These are phyloP conservation scores for Eublepharis macularius DNA, from an alignment of 2,113 vertebrate species.

Conservation along the genomic window DNA sequence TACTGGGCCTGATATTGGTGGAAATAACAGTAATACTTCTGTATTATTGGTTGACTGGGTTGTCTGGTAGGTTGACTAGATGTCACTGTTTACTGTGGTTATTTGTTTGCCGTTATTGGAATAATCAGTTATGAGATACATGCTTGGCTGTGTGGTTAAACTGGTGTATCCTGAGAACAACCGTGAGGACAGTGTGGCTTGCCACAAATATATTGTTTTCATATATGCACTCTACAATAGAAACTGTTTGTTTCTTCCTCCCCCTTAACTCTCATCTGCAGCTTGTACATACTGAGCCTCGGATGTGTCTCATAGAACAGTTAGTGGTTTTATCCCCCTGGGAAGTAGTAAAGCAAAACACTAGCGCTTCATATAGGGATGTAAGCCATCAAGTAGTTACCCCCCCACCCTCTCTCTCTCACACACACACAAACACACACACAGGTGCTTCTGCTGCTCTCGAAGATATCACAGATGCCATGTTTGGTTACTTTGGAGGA, in stretches of 20 bases:
- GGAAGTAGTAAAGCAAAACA: background rate
- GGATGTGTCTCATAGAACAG: background rate
- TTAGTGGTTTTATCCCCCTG: background rate
- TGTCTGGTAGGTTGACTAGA: background rate
- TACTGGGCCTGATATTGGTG: background rate
- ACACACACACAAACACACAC: no score
- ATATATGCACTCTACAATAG: background rate
- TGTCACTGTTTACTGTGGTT: slow-evolving; percentile 10
- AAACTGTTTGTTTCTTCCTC: slow-evolving; percentile 3
- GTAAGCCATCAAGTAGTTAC: background rate
- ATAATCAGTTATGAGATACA: background rate
- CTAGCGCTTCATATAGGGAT: background rate
- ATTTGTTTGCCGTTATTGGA: background rate
- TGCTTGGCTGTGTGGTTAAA: background rate
- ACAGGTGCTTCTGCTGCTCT: background rate
- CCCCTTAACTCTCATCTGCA: background rate
- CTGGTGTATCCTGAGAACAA: slow-evolving; percentile 18
- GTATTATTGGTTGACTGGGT: no score
- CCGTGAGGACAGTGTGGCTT: slow-evolving; percentile 1
- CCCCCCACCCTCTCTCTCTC: background rate
- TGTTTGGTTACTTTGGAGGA: background rate
- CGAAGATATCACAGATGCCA: background rate
- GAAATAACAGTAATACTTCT: background rate
- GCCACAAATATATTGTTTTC: slow-evolving; percentile 7
- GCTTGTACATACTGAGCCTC: background rate